Base-by-base conservation (phyloP, 2,888 invertebrate genomes). In the Amphipoea lucens region DNA sequence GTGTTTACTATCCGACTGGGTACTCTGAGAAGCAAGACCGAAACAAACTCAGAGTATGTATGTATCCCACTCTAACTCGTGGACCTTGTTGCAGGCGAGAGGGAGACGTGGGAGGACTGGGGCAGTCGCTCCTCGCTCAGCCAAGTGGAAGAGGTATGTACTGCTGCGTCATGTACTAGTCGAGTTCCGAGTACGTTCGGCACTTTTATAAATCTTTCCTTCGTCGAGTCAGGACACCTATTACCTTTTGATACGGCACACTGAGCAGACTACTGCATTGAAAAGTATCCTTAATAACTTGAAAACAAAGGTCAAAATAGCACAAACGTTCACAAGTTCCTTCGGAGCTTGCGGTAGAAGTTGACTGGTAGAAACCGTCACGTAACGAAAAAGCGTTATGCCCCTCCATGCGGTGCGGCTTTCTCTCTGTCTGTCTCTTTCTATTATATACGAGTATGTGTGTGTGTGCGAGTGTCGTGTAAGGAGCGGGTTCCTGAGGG, bases 91-190 rank as follows among this genome's bases (percentile, higher is more conserved):
- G 0, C 91, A 96, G 96, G 93, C 90, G 96, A 96, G 40, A 86
- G 94, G 23, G 96, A 96, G 17, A 90, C 95, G 0, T 95, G 95
- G 94, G 96, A 96, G 0, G 96, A 96, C 7, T 96, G 96, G 96
- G 96, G 93, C 4, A 96, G 95, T 77, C 92, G 92, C 14, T 95
- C 96, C 0, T 95, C 96, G 0, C 92, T 96, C 73, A 95, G 95
- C 62, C 96, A 94, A 45, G 92, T 95, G 0, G 96, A 96, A 40
- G 96, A 96, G 94, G 96, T 96, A 85, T 87, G 87, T 74, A 72
- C 42, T 45, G 36, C 62, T 20, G 54, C 17, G 17, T 23, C 23
- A 23, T 14, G 20, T 14, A 14, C 23, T n/a, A 36, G 12, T 23
- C 12, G 12, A 66, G 14, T 29, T 29, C 14, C 29, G 29, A 36